Conservation (phyloP, 2,888 invertebrate genomes). For the Tenthredo scrophulariae region DNA sequence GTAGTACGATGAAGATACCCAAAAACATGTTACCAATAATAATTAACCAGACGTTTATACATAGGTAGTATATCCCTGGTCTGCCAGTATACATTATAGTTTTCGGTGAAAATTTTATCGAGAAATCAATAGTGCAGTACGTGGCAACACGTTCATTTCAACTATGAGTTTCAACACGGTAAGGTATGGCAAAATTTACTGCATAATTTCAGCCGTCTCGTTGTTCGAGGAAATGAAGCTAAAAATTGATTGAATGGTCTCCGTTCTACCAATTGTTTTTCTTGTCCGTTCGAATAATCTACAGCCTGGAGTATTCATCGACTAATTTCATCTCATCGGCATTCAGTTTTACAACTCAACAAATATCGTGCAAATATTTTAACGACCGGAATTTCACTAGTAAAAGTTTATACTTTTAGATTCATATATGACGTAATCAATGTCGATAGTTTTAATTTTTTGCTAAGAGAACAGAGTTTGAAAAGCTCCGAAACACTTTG, state of each 20-base stretch:
- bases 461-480: background rate
- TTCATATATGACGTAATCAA: background rate
- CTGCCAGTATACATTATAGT: background rate
- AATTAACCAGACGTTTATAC: background rate
- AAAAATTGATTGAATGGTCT: conserved; percentile 14
- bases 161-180: conserved; percentile 2
- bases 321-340: conserved; percentile 16
- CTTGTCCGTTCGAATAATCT: background rate
- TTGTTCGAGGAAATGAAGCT: conserved; percentile 29
- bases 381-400: background rate
- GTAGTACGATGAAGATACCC: background rate
- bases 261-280: conserved; percentile 31
- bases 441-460: background rate
- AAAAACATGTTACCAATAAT: background rate
- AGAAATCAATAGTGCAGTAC: conserved; percentile 17
- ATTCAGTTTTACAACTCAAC: conserved; percentile 2
- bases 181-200: background rate
- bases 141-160: conserved; percentile 3
- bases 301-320: background rate
- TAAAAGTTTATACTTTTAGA: background rate
- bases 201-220: conserved; percentile 24
- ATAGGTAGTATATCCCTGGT: background rate
- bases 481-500: background rate
- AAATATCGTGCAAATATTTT: background rate
- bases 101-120: conserved; percentile 3